Percentiles rank a stretch among this genome's conserved stretches.
phyloP scores from a whole-genome alignment of 1,140 invertebrate species.

The Choristoneura fumiferana region DNA sequence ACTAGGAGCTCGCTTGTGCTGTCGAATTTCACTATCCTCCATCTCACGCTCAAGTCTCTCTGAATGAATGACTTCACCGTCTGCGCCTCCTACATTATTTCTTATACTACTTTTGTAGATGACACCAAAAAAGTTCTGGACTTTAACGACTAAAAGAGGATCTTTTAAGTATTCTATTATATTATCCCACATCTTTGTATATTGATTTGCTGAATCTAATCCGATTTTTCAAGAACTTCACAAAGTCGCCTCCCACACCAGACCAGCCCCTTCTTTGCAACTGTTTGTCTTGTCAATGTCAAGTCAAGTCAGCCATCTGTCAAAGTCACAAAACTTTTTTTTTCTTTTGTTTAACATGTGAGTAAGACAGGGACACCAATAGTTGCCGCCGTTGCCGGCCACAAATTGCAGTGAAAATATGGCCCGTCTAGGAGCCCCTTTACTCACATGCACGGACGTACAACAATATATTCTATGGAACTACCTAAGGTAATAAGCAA shows the following conservation, averaged over 20 bases:
- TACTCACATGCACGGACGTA: no score
- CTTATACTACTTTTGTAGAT: slow-evolving; percentile 61
- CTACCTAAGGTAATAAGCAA: no score
- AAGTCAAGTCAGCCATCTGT: not conserved
- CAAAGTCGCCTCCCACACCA: not conserved
- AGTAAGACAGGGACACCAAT: no score
- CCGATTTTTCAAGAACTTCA: not conserved
- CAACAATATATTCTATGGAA: no score
- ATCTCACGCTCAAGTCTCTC: slow-evolving; percentile 47
- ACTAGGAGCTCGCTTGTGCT: slow-evolving; percentile 57
- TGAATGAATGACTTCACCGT: slow-evolving; percentile 47
- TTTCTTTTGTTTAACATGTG: no score
- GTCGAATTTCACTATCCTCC: slow-evolving; percentile 38
- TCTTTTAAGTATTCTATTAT: slow-evolving; percentile 82
- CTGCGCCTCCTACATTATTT: slow-evolving; percentile 34
- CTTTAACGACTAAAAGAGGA: slow-evolving; percentile 83
- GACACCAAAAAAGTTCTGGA: slow-evolving; percentile 87
- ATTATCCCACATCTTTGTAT: slow-evolving; percentile 53
- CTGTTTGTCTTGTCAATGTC: not conserved
- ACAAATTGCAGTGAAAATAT: no score
- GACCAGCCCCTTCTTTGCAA: not conserved
- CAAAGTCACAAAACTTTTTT: no score
- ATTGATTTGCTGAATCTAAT: not conserved
- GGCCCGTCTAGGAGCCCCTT: no score
- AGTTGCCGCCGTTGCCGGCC: no score